These are phyloP conservation scores for Lagenorhynchus albirostris DNA, from an alignment of 2,113 vertebrate species.

Conservation along the genomic window DNA sequence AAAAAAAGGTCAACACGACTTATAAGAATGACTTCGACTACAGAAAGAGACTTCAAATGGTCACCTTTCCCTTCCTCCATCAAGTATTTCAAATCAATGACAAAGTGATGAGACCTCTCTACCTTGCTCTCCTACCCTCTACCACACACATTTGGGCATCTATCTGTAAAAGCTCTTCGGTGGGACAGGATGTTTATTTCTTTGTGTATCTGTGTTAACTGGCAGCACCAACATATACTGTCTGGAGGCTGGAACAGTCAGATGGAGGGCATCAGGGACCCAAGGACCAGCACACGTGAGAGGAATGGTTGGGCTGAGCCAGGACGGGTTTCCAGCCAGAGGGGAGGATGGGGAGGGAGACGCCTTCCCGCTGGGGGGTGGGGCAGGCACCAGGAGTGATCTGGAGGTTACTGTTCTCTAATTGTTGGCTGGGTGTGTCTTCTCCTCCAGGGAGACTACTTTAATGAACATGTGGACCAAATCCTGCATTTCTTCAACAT, in stretches of 20 bases:
- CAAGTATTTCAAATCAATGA: background rate
- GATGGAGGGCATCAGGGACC: slow-evolving; percentile 42
- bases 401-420: background rate
- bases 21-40: background rate
- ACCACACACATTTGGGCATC: background rate
- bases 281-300: background rate
- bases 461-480: background rate
- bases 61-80: background rate
- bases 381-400: background rate
- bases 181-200: slow-evolving; percentile 47
- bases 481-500: background rate
- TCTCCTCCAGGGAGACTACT: background rate
- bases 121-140: background rate
- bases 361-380: background rate
- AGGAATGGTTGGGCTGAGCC: background rate
- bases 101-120: background rate
- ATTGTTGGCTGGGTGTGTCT: background rate
- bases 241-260: slow-evolving; percentile 20
- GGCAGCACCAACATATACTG: slow-evolving; percentile 21
- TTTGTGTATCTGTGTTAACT: slow-evolving; percentile 44
- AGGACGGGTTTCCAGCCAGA: background rate
- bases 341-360: background rate
- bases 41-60: background rate
- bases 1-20: background rate
- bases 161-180: background rate